Conservation (phyloP, 2,888 invertebrate genomes). For the Parasteatoda lunata region DNA sequence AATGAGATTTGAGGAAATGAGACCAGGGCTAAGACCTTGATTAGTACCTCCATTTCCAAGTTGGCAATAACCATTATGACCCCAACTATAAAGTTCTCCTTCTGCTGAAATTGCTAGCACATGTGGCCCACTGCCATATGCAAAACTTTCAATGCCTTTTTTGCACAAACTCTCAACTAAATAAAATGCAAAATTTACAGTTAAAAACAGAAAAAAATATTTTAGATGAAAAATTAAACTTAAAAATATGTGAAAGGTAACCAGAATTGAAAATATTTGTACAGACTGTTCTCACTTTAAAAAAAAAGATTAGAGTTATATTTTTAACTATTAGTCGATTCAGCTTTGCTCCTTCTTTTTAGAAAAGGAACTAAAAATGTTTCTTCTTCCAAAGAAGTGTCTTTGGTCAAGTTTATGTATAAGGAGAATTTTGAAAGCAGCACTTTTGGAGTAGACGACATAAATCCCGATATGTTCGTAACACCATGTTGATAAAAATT, state of each 20-base stretch:
- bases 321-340: no score
- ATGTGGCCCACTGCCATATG: constrained; percentile 79
- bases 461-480: no score
- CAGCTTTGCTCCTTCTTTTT: no score
- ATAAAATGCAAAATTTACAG: constrained; percentile 65
- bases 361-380: no score
- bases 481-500: no score
- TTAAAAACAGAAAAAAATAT: background rate
- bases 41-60: constrained; percentile 78
- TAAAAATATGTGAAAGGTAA: background rate
- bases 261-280: background rate
- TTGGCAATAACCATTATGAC: constrained; percentile 79
- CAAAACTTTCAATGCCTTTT: constrained; percentile 77
- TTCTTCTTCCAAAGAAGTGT: no score
- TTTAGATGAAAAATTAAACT: background rate
- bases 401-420: no score
- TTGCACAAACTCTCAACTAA: constrained; percentile 77
- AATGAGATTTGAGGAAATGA: constrained; percentile 75
- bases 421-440: no score
- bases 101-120: constrained; percentile 78
- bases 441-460: no score
- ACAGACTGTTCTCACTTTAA: background rate
- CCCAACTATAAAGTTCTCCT: constrained; percentile 79
- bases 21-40: constrained; percentile 77
- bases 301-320: background rate